Evolutionary conservation across 2,888 invertebrate species (phyloP), one percentile per base, ranked within the genome.

Genomic region (Galerucella pusilla): DNA sequence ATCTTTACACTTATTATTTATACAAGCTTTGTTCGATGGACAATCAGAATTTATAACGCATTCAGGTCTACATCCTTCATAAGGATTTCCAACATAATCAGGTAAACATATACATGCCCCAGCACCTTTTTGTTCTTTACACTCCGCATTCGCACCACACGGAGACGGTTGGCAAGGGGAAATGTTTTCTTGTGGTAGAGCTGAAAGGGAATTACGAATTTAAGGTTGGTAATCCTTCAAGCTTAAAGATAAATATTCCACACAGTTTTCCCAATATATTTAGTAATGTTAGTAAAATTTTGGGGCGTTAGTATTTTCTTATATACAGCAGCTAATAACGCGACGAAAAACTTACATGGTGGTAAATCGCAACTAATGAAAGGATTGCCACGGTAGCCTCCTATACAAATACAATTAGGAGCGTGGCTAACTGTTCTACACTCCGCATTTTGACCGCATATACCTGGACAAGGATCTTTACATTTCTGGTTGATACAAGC

Each of bases 401-500:
- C 79, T 59, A 90, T 88, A 83, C 94, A 94, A 76, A 89, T 90
- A 91, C 89, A 93, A 90, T 71, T 94, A 90, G 83, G 92, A 88
- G 86, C 94, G 91, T 90, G 94, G 86, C 93, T 94, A 83, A 91
- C 90, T 7, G 94, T 93, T 79, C 91, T 90, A 85, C 95, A 95
- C 74, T 91, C 86, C 7, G 95, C 93, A 79, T 91, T 92, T 75
- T 89, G 86, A 12, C 95, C 96, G 85, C 97, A 97, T 1, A 93
- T 89, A 74, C 93, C 93, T 0, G 89, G 88, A 82, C 96, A 96
- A 4, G 94, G 94, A 84, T 93, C 92, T 87, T 89, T 90, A 85
- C 95, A 95, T 89, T 93, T 94, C 83, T 92, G 91, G 83, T 92
- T 92, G 14, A 93, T 90, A 84, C 95, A 95, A 60, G 94, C 94